Conservation (phyloP, 23 tunicate species). For the Halocynthia aurantium region DNA sequence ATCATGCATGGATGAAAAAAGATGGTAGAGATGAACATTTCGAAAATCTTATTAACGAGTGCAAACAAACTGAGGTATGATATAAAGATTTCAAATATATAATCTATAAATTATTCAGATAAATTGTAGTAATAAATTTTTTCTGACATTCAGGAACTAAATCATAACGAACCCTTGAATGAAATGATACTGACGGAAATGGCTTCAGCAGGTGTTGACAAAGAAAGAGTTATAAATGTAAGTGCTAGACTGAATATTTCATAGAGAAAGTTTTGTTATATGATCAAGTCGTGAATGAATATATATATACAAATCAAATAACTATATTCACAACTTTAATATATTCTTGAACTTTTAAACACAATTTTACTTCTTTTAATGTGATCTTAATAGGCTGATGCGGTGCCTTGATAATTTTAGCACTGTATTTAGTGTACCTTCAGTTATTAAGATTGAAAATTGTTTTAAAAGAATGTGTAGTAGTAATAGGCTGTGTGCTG, state of each 20-base stretch:
- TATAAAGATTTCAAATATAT: not conserved
- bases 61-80: constrained; percentile 49
- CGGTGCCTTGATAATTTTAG: too few relatives aligned
- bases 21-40: constrained; percentile 62
- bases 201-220: constrained; percentile 71
- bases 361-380: too few relatives aligned
- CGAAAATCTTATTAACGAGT: constrained; percentile 54
- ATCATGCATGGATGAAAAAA: constrained; percentile 80
- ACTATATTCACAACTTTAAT: too few relatives aligned
- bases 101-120: not conserved
- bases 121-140: not conserved
- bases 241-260: constrained; percentile 4
- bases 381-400: too few relatives aligned
- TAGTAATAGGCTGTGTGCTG: not conserved
- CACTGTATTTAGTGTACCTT: too few relatives aligned
- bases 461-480: too few relatives aligned
- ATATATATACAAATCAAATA: too few relatives aligned
- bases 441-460: too few relatives aligned
- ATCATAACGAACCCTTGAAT: constrained; percentile 47
- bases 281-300: not conserved
- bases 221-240: constrained; percentile 64
- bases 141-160: constrained; percentile 25
- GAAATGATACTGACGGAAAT: constrained; percentile 70
- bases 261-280: not conserved
- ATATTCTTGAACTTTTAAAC: too few relatives aligned